These are phyloP conservation scores for Nipponacmea schrenckii DNA, from an alignment of 2,888 invertebrate genomes.

Conservation along the genomic window DNA sequence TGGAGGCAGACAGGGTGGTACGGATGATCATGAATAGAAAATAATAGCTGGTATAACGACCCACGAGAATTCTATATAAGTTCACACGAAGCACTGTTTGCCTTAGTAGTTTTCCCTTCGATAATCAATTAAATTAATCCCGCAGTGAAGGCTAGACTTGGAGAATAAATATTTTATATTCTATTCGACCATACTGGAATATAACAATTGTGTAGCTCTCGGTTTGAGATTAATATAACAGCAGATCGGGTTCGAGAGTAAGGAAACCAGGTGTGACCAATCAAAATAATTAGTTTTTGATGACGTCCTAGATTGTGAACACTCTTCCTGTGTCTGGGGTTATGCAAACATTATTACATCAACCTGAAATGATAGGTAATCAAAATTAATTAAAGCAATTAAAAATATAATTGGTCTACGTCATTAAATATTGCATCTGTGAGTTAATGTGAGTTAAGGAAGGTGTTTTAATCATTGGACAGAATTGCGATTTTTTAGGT, in stretches of 20 bases:
- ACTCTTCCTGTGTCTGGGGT: too few species aligned
- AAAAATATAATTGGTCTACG: too few species aligned
- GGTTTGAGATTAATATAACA: too few species aligned
- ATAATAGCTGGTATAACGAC: conserved; percentile 3
- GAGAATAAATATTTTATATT: conserved; percentile 4
- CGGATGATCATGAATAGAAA: conserved; percentile 3
- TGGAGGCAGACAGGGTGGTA: background rate
- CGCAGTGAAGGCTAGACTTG: background rate
- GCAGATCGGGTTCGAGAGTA: too few species aligned
- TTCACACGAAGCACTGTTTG: conserved; percentile 2
- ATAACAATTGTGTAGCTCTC: background rate
- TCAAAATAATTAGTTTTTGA: background rate
- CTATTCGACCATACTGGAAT: background rate
- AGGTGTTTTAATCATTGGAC: too few species aligned
- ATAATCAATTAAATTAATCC: conserved; percentile 8
- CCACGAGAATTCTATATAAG: background rate
- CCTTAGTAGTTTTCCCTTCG: conserved; percentile 6
- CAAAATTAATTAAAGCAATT: too few species aligned
- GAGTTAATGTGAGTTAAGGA: too few species aligned
- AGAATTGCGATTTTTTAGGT: too few species aligned
- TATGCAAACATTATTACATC: too few species aligned
- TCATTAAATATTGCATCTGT: too few species aligned
- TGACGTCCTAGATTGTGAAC: background rate
- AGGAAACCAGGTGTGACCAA: background rate
- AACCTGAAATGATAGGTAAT: too few species aligned